Percentiles rank a stretch among this genome's conserved stretches.
Conservation (phyloP, 2,797 vertebrate genomes). For the Uromys caudimaculatus region DNA sequence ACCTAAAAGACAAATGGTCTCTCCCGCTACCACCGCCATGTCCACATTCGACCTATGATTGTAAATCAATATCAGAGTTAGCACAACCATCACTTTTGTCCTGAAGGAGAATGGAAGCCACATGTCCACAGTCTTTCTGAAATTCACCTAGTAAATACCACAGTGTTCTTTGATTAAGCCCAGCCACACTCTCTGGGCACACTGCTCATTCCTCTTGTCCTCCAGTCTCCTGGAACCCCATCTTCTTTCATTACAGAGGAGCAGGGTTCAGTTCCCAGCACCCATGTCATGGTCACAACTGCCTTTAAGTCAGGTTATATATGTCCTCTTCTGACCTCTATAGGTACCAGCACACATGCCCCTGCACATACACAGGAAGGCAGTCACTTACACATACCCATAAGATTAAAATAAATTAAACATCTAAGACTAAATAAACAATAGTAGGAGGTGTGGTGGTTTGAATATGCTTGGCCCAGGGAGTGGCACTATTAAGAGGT, state of each 20-base stretch:
- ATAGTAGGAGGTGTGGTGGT: not conserved
- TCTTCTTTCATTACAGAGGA: not conserved
- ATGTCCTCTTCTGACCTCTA: not conserved
- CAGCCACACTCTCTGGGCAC: not conserved
- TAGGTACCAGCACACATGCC: not conserved
- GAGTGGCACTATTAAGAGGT: no score
- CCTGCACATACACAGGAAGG: not conserved
- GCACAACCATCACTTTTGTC: not conserved
- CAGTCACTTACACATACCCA: not conserved
- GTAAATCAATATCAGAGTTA: not conserved
- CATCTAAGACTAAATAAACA: not conserved
- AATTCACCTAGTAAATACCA: not conserved
- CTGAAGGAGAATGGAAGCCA: not conserved
- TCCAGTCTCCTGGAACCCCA: not conserved
- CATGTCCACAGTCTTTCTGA: not conserved
- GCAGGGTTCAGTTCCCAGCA: not conserved
- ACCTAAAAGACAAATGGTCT: not conserved
- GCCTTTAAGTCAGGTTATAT: not conserved
- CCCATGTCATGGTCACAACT: not conserved
- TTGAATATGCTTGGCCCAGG: no score
- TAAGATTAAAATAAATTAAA: not conserved
- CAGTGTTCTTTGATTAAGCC: not conserved
- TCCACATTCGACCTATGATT: not conserved
- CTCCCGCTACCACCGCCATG: accelerated
- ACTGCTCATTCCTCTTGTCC: not conserved